Evolutionary conservation across 1,140 invertebrate genomes (phyloP).

Genomic region (Acromyrmex echinatior): DNA sequence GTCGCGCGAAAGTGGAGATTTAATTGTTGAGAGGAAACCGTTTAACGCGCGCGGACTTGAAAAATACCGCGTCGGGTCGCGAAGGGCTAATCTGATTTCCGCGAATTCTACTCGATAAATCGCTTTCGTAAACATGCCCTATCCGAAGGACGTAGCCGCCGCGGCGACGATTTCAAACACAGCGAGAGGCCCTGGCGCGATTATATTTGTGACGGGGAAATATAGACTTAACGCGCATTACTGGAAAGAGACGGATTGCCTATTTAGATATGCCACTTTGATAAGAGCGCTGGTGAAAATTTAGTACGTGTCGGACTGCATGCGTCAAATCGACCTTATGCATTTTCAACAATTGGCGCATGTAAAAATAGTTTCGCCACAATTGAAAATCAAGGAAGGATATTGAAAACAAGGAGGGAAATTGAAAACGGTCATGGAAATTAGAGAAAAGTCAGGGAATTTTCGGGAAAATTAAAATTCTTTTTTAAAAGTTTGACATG

Average conservation of each 20-base stretch:
- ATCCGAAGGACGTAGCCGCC: not conserved
- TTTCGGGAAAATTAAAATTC: too few species aligned
- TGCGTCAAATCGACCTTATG: slow-evolving; percentile 16
- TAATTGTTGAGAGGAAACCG: not conserved
- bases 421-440: too few species aligned
- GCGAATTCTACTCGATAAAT: slow-evolving; percentile 23
- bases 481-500: too few species aligned
- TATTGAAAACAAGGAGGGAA: too few species aligned
- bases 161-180: slow-evolving; percentile 10
- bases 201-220: slow-evolving; percentile 32
- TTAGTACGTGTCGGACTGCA: slow-evolving; percentile 32
- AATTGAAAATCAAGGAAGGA: too few species aligned
- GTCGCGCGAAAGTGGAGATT: not conserved
- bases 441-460: too few species aligned
- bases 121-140: slow-evolving; percentile 16
- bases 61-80: not conserved
- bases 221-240: slow-evolving; percentile 35
- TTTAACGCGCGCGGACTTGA: not conserved
- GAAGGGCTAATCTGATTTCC: slow-evolving; percentile 13
- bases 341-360: not conserved
- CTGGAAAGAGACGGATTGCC: slow-evolving; percentile 47
- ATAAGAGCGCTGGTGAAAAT: slow-evolving; percentile 49
- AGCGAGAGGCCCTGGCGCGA: slow-evolving; percentile 16
- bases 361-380: not conserved
- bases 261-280: slow-evolving; percentile 39